Conservation (phyloP, 2,888 invertebrate species). For the Baccha elongata region DNA sequence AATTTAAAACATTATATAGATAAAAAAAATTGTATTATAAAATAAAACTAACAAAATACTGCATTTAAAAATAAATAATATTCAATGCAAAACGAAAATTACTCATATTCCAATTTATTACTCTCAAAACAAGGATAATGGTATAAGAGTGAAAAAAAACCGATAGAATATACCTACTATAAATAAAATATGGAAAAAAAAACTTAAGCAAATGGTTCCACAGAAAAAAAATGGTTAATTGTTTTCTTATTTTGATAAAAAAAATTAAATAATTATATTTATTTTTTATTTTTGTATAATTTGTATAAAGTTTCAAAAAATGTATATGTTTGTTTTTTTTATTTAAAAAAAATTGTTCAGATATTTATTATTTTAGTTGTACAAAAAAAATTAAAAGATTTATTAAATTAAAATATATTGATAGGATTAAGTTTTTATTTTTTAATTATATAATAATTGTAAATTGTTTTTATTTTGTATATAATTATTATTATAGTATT, state of each 20-base stretch:
- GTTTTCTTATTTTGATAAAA: background rate
- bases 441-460: slow-evolving; percentile 34
- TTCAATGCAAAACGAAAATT: slow-evolving; percentile 42
- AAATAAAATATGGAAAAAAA: background rate
- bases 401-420: slow-evolving; percentile 23
- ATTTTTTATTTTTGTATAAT: slow-evolving; percentile 67
- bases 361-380: slow-evolving; percentile 60
- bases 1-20: slow-evolving; percentile 46
- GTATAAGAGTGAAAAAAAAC: slow-evolving; percentile 45
- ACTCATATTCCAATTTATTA: slow-evolving; percentile 69
- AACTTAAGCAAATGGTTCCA: slow-evolving; percentile 52
- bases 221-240: slow-evolving; percentile 1
- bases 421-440: slow-evolving; percentile 48
- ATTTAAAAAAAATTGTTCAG: slow-evolving; percentile 28
- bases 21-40: slow-evolving; percentile 48
- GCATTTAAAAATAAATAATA: slow-evolving; percentile 58
- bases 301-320: slow-evolving; percentile 59
- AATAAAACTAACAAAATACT: slow-evolving; percentile 41
- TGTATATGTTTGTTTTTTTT: slow-evolving; percentile 13
- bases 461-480: slow-evolving; percentile 67
- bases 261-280: slow-evolving; percentile 44
- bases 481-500: slow-evolving; percentile 57
- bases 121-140: slow-evolving; percentile 41
- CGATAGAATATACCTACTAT: slow-evolving; percentile 55
- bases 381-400: slow-evolving; percentile 12